Evolutionary conservation across 2,797 vertebrate species (phyloP).

Genomic region (Eulemur rubriventer): DNA sequence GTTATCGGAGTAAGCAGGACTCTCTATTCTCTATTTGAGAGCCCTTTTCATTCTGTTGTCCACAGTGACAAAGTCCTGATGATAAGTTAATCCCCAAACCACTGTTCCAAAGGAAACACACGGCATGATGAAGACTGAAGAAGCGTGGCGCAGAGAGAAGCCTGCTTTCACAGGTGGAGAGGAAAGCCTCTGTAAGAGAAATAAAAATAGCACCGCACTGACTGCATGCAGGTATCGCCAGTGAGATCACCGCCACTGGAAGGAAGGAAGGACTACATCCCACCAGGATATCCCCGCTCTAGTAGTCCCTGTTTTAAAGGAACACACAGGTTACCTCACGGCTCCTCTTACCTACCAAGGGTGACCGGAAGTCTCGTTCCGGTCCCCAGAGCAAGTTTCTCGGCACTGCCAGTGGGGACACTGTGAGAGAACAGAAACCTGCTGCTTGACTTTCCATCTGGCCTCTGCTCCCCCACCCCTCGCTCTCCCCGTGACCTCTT

Average conservation of each 20-base stretch:
- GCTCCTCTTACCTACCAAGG: conserved; percentile 57
- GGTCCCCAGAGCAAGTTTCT: conserved; percentile 60
- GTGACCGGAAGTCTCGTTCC: conserved; percentile 61
- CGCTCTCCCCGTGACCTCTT: not conserved
- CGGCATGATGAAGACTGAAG: not conserved
- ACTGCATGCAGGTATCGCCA: not conserved
- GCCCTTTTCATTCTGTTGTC: not conserved
- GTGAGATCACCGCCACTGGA: not conserved
- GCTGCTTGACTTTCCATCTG: not conserved
- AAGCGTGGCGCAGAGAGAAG: not conserved
- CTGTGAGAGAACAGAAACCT: conserved; percentile 56
- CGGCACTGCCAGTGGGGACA: not conserved
- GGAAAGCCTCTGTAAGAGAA: not conserved
- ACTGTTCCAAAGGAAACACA: conserved; percentile 30
- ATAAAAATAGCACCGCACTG: not conserved
- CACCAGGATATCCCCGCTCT: not conserved
- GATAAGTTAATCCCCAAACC: conserved; percentile 27
- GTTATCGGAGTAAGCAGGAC: not conserved
- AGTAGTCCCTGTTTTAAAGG: not conserved
- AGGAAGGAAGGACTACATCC: not conserved
- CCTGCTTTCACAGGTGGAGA: not conserved
- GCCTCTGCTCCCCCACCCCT: not conserved
- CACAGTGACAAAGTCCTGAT: not conserved
- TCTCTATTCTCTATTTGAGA: not conserved
- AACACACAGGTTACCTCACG: not conserved